Evolutionary conservation across 2,888 invertebrate genomes (phyloP).

Genomic region (Horisme vitalbata): DNA sequence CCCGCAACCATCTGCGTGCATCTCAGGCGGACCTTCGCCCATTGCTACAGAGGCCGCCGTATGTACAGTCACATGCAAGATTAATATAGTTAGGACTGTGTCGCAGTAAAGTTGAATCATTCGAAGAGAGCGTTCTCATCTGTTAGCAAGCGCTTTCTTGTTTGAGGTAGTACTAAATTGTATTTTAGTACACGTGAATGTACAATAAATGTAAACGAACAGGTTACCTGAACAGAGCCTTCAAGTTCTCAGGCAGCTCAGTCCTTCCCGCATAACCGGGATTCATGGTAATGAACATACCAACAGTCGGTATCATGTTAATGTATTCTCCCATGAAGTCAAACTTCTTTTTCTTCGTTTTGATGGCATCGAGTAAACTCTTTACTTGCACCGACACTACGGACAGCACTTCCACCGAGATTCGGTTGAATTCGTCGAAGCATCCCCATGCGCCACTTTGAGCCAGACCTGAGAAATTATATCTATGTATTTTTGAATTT

Average conservation of each 20-base stretch:
- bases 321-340: conserved; percentile 94
- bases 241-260: conserved; percentile 92
- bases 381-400: conserved; percentile 98
- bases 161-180: too few relatives aligned
- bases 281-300: conserved; percentile 98
- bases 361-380: conserved; percentile 92
- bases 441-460: conserved; percentile 99
- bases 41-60: too few relatives aligned
- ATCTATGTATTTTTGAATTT: too few relatives aligned
- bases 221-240: conserved; percentile 83
- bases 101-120: too few relatives aligned
- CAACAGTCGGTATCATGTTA: conserved; percentile 88
- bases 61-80: too few relatives aligned
- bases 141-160: too few relatives aligned
- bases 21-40: too few relatives aligned
- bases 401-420: conserved; percentile 96
- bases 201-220: not conserved
- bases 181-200: too few relatives aligned
- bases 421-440: conserved; percentile 98
- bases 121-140: too few relatives aligned
- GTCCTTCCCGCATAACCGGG: conserved; percentile 97
- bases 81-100: too few relatives aligned
- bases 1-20: too few relatives aligned
- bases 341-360: conserved; percentile 89
- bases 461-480: conserved; percentile 90